Base-by-base conservation (phyloP, 2,113 vertebrate genomes). In the Progne subis region DNA sequence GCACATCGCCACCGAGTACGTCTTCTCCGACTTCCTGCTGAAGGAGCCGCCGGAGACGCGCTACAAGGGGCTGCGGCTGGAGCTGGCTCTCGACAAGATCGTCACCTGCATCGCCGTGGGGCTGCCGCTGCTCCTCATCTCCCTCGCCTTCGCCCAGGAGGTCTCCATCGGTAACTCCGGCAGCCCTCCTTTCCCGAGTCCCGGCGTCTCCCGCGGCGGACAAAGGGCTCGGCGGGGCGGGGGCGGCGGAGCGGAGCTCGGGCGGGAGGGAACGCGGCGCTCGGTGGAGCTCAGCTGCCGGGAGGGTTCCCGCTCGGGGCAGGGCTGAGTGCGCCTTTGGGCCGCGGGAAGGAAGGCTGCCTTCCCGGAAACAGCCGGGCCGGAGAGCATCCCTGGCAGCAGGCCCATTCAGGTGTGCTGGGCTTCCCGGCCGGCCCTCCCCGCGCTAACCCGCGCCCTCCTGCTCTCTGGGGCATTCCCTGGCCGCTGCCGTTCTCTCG, bases 141-240 rank as follows among this genome's bases (percentile, higher is more conserved):
- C 99, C 5, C 98, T 99, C 44, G 99, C 99, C 61, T 99, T 99
- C 92, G 99, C 99, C 7, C 99, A 99, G 95, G 99, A 99, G 96
- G 98, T 99, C 91, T 99, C 99, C 11, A 98, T 99, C 3, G 99
- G 99, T 99, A 97, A 98, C 10, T 21, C 23, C 9, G 43, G 24
- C 57, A 11, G 20, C 5, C 5, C 16, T 20, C 9, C 29, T 19
- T 34, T 19, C 32, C 65, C n/a, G n/a, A 37, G 14, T 55, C 59
- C 64, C 46, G 67, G 65, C 37, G 49, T 47, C 24, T 41, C 4
- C 34, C 23, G 41, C 53, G 18, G 53, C 32, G 37, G 44, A 94
- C 93, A 90, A 81, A 84, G 91, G 82, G 89, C 59, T 60, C 52
- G 60, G 68, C 34, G 31, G 70, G 76, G 71, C 50, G 43, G 47